Percentiles rank a stretch among this genome's conserved stretches.
These are phyloP conservation scores for Xanthia togata DNA, from an alignment of 2,888 invertebrate genomes.

Conservation along the genomic window DNA sequence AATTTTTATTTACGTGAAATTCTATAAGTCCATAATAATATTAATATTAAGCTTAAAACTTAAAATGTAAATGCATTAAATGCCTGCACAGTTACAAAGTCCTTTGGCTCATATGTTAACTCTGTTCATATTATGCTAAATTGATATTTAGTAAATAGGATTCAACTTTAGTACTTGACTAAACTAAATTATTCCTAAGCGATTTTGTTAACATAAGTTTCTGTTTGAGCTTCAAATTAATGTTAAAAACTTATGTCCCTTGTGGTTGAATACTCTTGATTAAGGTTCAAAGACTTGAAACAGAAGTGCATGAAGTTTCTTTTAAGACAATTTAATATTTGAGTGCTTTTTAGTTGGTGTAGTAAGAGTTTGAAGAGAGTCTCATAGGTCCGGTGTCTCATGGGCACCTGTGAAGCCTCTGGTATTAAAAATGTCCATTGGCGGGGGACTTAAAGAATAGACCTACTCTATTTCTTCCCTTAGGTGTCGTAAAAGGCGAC, in stretches of 20 bases:
- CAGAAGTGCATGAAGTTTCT: constrained; percentile 31
- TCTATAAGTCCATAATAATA: background rate
- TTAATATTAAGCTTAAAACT: constrained; percentile 13
- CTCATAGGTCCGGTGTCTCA: too few relatives aligned
- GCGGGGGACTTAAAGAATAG: background rate
- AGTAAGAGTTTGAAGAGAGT: background rate
- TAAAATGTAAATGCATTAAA: constrained; percentile 19
- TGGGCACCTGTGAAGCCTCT: background rate
- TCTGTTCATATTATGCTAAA: constrained; percentile 42
- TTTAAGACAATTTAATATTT: constrained; percentile 2
- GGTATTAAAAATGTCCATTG: background rate
- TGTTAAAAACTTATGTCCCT: constrained; percentile 58
- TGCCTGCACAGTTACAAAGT: constrained; percentile 25
- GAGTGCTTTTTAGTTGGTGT: background rate
- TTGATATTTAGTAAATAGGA: constrained; percentile 59
- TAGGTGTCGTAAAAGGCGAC: too few relatives aligned
- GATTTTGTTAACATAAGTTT: constrained; percentile 56
- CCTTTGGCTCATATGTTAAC: constrained; percentile 25
- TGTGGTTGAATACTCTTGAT: constrained; percentile 41
- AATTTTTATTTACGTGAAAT: background rate
- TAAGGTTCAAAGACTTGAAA: constrained; percentile 49
- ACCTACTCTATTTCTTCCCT: too few relatives aligned
- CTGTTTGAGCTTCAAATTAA: constrained; percentile 54
- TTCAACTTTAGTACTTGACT: constrained; percentile 55
- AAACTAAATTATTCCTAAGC: constrained; percentile 62